Evolutionary conservation across 1,140 invertebrate species (phyloP), one percentile per base, ranked within the genome.

Genomic region (Bombus confusus): DNA sequence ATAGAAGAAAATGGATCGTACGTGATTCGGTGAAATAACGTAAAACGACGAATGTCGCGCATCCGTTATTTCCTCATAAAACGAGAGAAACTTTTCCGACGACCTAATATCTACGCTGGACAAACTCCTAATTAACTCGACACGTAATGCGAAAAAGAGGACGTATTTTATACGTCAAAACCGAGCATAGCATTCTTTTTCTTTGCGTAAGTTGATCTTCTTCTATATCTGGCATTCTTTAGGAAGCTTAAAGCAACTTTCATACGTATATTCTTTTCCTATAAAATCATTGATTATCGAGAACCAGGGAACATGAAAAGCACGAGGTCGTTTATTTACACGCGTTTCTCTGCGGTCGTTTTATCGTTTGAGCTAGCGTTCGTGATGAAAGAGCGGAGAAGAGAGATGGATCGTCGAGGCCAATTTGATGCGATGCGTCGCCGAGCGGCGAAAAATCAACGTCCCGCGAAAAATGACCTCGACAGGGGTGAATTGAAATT

Each of bases 401-500:
- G 73, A 43, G 41, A 82, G 59, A 52, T 18, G 47, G 12, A 68
- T 39, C 25, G 41, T 39, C 66, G 25, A 15, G n/a, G 37, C 37
- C 59, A 72, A 83, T 66, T 83, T 76, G 62, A 76, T 31, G n/a
- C 66, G 64, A 62, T 2, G 77, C 28, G 77, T 79, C 22, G 64
- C 43, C 8, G 52, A 28, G 22, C 37, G 43, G n/a, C 25, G 83
- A 79, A 84, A 84, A 83, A 83, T 83, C 82, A 83, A 76, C 72
- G 80, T 66, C 15, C 75, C 62, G 66, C 37, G 82, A 71, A 80
- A 80, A 85, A 72, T 85, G 68, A 85, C 76, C 52, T n/a, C 9
- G 25, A 79, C 62, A 47, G 39, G 47, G n/a, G 18, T 39, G 83
- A 43, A 85, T 80, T 72, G 83, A 80, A 85, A 80, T 80, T 72